A percentile compares a stretch with the other conserved stretches of the same genome.
phyloP scores from a whole-genome alignment of 2,888 invertebrate species.

The Lasioglossum oenotherae region DNA sequence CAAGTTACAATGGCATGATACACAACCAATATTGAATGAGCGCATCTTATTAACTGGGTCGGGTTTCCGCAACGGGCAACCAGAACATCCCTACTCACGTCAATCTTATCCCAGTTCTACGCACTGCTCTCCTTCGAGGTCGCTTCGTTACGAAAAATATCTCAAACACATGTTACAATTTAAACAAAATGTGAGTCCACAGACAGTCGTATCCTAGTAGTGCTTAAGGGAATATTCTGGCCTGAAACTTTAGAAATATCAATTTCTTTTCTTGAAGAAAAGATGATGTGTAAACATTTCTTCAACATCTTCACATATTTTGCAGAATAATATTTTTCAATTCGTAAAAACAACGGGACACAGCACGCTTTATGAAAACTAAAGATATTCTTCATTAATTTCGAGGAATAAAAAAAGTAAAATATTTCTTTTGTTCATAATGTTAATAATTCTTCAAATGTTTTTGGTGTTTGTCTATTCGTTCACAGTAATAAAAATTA shows the following conservation, averaged over 20 bases:
- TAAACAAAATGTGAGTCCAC: not conserved
- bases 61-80: slow-evolving; percentile 16
- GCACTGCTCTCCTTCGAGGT: not conserved
- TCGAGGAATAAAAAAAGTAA: not conserved
- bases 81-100: not conserved
- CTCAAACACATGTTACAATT: not conserved
- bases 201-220: not conserved
- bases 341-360: too few relatives aligned
- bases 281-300: too few relatives aligned
- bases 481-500: not conserved
- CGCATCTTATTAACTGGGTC: slow-evolving; percentile 19
- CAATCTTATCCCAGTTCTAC: slow-evolving; percentile 9
- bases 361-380: too few relatives aligned
- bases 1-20: slow-evolving; percentile 11
- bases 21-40: slow-evolving; percentile 16
- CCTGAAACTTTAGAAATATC: too few relatives aligned
- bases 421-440: not conserved
- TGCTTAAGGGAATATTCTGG: too few relatives aligned
- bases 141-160: not conserved
- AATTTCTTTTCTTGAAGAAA: too few relatives aligned
- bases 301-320: too few relatives aligned
- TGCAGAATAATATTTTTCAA: too few relatives aligned
- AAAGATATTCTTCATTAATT: not conserved
- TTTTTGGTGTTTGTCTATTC: not conserved
- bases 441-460: not conserved